phyloP scores from a whole-genome alignment of 1,140 invertebrate genomes.

The Lamellibrachia luymesi region DNA sequence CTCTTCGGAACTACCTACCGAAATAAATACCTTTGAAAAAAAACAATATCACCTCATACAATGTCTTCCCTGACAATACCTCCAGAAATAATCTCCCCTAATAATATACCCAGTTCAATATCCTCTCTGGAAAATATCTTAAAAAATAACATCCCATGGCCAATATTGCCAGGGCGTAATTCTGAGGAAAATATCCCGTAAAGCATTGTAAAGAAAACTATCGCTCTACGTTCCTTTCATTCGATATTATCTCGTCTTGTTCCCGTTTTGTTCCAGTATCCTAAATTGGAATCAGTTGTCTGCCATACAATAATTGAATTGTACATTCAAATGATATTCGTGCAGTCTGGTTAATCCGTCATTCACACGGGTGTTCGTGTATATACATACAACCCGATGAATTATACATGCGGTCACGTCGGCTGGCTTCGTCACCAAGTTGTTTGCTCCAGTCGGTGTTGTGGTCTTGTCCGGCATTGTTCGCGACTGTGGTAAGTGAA shows the following conservation, averaged over 20 bases:
- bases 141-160: not conserved
- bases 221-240: not conserved
- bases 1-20: too few species aligned
- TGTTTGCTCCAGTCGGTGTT: not conserved
- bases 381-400: not conserved
- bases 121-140: not conserved
- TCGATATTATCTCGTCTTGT: not conserved
- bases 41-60: not conserved
- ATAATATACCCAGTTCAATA: not conserved
- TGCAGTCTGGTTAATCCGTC: not conserved
- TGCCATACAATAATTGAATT: not conserved
- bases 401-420: not conserved
- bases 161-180: not conserved
- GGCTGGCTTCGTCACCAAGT: not conserved
- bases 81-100: not conserved
- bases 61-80: not conserved
- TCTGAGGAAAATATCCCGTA: not conserved
- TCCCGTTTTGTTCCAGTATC: not conserved
- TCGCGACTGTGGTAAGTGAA: not conserved
- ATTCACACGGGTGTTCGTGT: not conserved
- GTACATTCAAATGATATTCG: not conserved
- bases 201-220: not conserved
- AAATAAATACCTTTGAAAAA: not conserved
- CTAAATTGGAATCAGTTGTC: not conserved
- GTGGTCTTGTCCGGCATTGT: not conserved